Conservation (phyloP, 2,888 invertebrate species). For the Dyspetes luteomarginatus region DNA sequence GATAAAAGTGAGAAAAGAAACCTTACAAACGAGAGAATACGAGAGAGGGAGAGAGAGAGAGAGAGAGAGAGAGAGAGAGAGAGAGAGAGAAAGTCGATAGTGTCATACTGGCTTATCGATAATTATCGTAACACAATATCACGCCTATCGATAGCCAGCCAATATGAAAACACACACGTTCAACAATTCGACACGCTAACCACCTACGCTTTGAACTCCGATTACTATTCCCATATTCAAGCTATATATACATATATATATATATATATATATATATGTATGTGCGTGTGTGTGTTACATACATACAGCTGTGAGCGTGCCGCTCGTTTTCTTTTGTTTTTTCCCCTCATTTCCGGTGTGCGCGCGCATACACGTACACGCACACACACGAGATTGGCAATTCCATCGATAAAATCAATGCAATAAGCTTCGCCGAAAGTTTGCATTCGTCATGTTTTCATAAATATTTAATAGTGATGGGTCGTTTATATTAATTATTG, state of each 20-base stretch:
- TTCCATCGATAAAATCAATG: constrained; percentile 3
- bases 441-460: constrained; percentile 17
- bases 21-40: background rate
- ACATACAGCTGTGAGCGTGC: too few species aligned
- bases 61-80: background rate
- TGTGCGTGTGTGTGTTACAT: too few species aligned
- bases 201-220: constrained; percentile 42
- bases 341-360: background rate
- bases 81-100: constrained; percentile 10
- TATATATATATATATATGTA: background rate
- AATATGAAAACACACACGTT: constrained; percentile 60
- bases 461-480: constrained; percentile 32
- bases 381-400: background rate
- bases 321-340: background rate
- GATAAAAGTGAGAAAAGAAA: background rate
- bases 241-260: background rate
- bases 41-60: background rate
- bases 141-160: constrained; percentile 59
- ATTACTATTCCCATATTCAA: constrained; percentile 18
- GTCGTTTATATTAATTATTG: background rate
- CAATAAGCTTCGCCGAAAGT: too few species aligned
- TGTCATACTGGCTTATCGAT: constrained; percentile 66
- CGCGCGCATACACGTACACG: background rate
- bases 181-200: constrained; percentile 48
- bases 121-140: constrained; percentile 71